Evolutionary conservation across 2,113 vertebrate genomes (phyloP).

Genomic region (Addax nasomaculatus): DNA sequence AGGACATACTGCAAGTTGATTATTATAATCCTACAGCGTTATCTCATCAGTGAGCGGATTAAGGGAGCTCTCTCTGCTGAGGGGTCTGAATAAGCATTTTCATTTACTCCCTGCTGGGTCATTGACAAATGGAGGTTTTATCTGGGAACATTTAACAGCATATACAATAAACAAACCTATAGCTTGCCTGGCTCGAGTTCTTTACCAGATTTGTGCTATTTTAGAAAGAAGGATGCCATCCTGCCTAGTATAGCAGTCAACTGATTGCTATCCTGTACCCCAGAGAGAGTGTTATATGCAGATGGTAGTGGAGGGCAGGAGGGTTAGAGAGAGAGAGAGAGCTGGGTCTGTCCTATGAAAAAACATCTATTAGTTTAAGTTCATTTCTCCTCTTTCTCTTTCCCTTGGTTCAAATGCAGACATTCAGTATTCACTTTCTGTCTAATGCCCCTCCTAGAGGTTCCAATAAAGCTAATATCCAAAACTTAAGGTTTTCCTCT

Average conservation of each 20-base stretch:
- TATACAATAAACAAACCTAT: conserved; percentile 73
- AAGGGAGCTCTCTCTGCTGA: conserved; percentile 80
- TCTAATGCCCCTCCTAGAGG: background rate
- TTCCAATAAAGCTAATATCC: background rate
- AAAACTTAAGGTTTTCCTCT: background rate
- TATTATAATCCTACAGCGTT: conserved; percentile 83
- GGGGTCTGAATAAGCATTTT: conserved; percentile 84
- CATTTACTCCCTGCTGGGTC: conserved; percentile 82
- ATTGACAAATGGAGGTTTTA: conserved; percentile 80
- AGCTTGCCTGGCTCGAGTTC: background rate
- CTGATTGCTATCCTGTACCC: background rate
- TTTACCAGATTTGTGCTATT: conserved; percentile 29
- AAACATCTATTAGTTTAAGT: background rate
- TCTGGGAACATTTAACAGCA: conserved; percentile 67
- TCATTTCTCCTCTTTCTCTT: background rate
- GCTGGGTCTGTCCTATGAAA: background rate
- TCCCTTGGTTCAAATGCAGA: background rate
- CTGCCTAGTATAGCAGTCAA: background rate
- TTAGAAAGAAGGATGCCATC: background rate
- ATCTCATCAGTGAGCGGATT: conserved; percentile 85
- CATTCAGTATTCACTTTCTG: background rate
- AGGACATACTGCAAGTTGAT: conserved; percentile 82
- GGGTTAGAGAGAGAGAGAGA: background rate
- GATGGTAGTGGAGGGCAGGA: background rate
- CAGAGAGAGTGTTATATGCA: background rate